Conservation (phyloP, 2,888 invertebrate species). For the Alsophila aescularia region DNA sequence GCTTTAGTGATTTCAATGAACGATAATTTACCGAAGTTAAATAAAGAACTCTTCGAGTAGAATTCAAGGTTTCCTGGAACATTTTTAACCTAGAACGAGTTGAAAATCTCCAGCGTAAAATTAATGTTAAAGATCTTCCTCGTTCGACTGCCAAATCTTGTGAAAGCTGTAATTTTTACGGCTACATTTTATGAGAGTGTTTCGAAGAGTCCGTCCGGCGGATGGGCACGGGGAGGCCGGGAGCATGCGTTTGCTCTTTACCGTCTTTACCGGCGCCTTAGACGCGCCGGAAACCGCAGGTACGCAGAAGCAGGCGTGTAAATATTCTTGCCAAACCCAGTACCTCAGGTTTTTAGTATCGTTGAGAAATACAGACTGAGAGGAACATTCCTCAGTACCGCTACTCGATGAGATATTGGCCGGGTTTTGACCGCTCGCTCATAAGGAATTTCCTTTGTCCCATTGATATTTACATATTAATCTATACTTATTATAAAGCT, state of each 20-base stretch:
- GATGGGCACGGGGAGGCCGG: constrained; percentile 38
- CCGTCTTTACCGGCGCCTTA: constrained; percentile 20
- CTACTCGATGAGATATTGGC: constrained; percentile 57
- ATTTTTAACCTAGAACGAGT: constrained; percentile 1
- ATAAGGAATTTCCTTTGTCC: constrained; percentile 54
- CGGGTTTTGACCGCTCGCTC: constrained; percentile 53
- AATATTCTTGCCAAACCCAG: constrained; percentile 63
- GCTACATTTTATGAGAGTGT: constrained; percentile 42
- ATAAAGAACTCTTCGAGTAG: background rate
- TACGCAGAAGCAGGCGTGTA: constrained; percentile 66
- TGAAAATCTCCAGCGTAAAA: constrained; percentile 11
- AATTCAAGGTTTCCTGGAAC: constrained; percentile 21
- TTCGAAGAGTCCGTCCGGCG: constrained; percentile 44
- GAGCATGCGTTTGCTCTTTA: constrained; percentile 27
- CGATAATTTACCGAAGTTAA: background rate
- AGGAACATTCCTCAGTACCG: constrained; percentile 58
- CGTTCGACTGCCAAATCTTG: constrained; percentile 31
- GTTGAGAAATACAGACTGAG: constrained; percentile 50
- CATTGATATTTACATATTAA: constrained; percentile 42
- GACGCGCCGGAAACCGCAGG: constrained; percentile 63
- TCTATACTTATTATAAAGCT: no score
- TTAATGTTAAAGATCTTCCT: constrained; percentile 32
- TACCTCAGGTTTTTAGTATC: constrained; percentile 49
- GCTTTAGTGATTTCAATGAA: background rate
- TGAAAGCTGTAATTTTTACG: constrained; percentile 44